These are phyloP conservation scores for Castor canadensis DNA, from an alignment of 2,113 vertebrate species.

Conservation along the genomic window DNA sequence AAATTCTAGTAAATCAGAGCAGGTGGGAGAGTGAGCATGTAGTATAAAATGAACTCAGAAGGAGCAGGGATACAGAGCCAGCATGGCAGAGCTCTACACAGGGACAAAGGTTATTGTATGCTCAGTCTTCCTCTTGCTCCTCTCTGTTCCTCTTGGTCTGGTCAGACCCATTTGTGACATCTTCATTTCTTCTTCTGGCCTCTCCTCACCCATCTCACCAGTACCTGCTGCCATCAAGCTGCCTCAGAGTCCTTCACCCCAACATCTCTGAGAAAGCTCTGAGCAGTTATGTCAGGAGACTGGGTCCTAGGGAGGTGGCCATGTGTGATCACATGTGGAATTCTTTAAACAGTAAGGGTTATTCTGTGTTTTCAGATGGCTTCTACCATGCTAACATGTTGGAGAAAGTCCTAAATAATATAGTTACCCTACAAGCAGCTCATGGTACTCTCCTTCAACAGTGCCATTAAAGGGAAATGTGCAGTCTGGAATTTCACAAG, in stretches of 20 bases:
- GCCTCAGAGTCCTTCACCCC: too few species aligned
- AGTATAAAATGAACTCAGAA: fast-evolving
- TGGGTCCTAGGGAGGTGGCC: fast-evolving
- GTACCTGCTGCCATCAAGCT: background rate
- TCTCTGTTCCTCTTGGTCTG: background rate
- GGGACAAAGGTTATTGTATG: fast-evolving
- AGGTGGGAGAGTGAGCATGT: fast-evolving
- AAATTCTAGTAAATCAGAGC: too few species aligned
- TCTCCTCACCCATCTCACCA: background rate
- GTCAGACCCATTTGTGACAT: background rate
- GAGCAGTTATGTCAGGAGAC: background rate
- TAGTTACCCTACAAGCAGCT: too few species aligned
- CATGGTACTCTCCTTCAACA: background rate
- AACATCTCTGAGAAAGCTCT: too few species aligned
- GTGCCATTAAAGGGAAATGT: too few species aligned
- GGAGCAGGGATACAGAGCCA: fast-evolving
- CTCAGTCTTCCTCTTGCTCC: background rate
- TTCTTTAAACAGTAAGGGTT: background rate
- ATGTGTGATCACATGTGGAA: fast-evolving
- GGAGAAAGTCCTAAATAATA: background rate
- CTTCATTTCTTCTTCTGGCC: too few species aligned
- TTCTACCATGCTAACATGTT: too few species aligned
- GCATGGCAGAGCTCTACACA: fast-evolving
- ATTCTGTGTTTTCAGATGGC: fast-evolving
- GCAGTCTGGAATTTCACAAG: background rate